Evolutionary conservation across 2,888 invertebrate genomes (phyloP), one percentile per base, ranked within the genome.

Genomic region (Nymphalis c-album): DNA sequence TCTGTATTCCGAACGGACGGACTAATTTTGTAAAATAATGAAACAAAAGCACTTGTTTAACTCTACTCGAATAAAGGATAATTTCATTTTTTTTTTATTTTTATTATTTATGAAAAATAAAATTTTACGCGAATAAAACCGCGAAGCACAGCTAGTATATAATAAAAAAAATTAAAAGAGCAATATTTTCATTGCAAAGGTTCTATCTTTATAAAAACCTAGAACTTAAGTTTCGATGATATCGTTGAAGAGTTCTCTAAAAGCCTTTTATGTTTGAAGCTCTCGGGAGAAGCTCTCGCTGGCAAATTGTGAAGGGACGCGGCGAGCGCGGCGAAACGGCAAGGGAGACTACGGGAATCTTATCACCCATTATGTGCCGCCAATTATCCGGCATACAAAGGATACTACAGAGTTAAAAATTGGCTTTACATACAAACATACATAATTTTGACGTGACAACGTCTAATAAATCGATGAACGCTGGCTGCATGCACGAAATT

Each of bases 181-280:
- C 35, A 57, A 57, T 57, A 57, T 31, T 26, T 17, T 35, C n/a
- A 31, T 18, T 18, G 22, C 2, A 7, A n/a, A 17, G n/a, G 17
- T 20, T 31, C 7, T 16, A 57, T 50, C 48, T 50, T 59, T 40
- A 60, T 60, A 50, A 64, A 59, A 64, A 58, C 40, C 45, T 45
- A 13, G 45, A 40, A 22, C 18, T 48, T 51, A 20, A 45, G 50
- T 22, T 59, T 40, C 40, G 64, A 64, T 64, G 40, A 45, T 45
- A 64, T 51, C 60, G 26, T 50, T 64, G 64, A 64, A 60, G 64
- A 26, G 64, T 50, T 35, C 59, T 64, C 26, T 16, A 55, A 46
- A 22, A 46, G 53, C 65, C 60, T 53, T 64, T 65, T 53, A 65
- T 60, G 53, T 58, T 53, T 57, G 31, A 59, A 60, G 47, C 51